Evolutionary conservation across 2,113 vertebrate species (phyloP).

Genomic region (Rhynchopsitta pachyrhyncha): DNA sequence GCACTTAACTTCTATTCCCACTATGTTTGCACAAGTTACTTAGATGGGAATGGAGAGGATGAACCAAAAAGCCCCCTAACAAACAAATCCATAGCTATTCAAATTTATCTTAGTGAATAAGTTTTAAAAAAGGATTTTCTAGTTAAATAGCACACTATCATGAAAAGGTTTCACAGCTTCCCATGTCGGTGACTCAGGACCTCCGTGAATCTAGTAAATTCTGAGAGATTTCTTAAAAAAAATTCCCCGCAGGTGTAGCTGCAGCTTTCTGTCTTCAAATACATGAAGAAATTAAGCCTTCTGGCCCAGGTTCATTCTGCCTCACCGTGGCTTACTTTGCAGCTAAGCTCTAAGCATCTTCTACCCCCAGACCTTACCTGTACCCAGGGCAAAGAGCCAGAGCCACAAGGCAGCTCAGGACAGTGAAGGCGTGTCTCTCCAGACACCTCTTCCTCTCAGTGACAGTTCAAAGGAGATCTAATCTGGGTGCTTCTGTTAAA

Average conservation of each 20-base stretch:
- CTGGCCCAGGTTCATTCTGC: neutral
- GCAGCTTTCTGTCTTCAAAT: neutral
- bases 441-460: neutral
- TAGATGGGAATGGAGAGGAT: neutral
- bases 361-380: neutral
- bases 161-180: neutral
- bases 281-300: neutral
- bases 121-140: neutral
- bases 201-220: neutral
- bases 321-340: neutral
- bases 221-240: neutral
- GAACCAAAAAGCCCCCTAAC: neutral
- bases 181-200: fast-evolving
- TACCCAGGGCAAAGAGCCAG: neutral
- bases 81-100: neutral
- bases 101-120: neutral
- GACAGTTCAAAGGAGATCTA: neutral
- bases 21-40: neutral
- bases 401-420: neutral
- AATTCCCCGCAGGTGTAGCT: neutral
- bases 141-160: neutral
- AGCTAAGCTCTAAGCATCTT: neutral
- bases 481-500: neutral
- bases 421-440: neutral
- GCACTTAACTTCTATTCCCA: neutral